Percentiles rank a stretch among this genome's conserved stretches.
Conservation (phyloP, 2,888 invertebrate species). For the Apodemia mormo region DNA sequence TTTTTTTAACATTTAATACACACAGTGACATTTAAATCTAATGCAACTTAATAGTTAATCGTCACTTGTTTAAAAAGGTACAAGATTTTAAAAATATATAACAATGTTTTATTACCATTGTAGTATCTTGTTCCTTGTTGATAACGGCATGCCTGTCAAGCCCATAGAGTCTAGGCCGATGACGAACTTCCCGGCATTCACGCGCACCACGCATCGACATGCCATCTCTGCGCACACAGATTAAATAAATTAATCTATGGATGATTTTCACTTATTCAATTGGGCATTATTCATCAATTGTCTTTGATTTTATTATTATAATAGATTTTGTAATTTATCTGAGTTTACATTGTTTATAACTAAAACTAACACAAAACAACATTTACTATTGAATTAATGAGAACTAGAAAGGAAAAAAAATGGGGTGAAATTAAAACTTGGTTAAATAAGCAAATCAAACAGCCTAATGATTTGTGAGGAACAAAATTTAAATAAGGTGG, state of each 20-base stretch:
- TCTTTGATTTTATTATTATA: background rate
- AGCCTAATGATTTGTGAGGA: slow-evolving; percentile 22
- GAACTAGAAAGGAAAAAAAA: slow-evolving; percentile 23
- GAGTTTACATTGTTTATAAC: background rate
- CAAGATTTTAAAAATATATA: background rate
- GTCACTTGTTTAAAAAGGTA: no score
- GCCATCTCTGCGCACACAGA: slow-evolving; percentile 55
- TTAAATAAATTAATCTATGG: background rate
- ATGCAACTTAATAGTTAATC: no score
- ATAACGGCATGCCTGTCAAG: slow-evolving; percentile 69
- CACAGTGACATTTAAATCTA: no score
- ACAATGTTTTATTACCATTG: slow-evolving; percentile 54
- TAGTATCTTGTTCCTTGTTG: slow-evolving; percentile 72
- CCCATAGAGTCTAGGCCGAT: slow-evolving; percentile 61
- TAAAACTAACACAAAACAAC: slow-evolving; percentile 20
- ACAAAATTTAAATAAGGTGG: background rate
- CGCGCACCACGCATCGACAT: slow-evolving; percentile 60
- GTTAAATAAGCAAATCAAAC: slow-evolving; percentile 33
- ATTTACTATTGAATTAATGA: slow-evolving; percentile 11
- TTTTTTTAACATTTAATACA: no score
- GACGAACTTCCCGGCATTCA: slow-evolving; percentile 58
- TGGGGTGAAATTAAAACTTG: slow-evolving; percentile 33
- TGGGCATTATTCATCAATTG: background rate
- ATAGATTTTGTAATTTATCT: background rate
- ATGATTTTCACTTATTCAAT: background rate